Conservation (phyloP, 2,888 invertebrate genomes). For the Lysandra bellargus region DNA sequence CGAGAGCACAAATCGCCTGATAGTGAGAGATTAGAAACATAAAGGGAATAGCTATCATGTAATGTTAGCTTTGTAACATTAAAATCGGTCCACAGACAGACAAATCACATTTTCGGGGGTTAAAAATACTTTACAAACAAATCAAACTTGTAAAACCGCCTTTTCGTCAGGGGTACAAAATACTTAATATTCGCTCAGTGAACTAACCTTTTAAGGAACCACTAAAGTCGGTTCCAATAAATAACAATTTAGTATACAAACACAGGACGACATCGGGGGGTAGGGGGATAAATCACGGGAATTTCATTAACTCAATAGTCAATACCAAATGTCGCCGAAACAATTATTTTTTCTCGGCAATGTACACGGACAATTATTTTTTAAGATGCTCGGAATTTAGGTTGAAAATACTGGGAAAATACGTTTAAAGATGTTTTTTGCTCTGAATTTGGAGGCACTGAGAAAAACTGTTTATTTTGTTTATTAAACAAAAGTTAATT, state of each 20-base stretch:
- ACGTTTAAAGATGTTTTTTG: not conserved
- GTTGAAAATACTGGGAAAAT: not conserved
- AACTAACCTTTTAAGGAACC: not conserved
- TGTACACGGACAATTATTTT: not conserved
- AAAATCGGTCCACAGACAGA: too few relatives aligned
- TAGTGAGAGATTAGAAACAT: not conserved
- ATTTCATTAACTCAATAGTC: slow-evolving; percentile 14
- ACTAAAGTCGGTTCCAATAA: not conserved
- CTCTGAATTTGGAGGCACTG: too few relatives aligned
- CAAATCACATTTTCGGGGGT: too few relatives aligned
- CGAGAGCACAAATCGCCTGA: not conserved
- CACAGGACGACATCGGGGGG: not conserved
- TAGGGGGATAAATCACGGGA: not conserved
- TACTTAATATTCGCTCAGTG: not conserved
- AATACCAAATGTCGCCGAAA: not conserved
- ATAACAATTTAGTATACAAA: not conserved
- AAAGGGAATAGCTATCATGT: too few relatives aligned
- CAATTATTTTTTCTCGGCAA: slow-evolving; percentile 1
- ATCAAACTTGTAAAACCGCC: not conserved
- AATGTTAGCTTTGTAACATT: too few relatives aligned
- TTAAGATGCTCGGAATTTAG: not conserved
- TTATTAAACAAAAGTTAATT: too few relatives aligned
- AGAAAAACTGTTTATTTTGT: too few relatives aligned
- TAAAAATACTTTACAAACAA: too few relatives aligned
- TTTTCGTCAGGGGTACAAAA: not conserved